Percentiles rank a stretch among this genome's conserved stretches.
These are phyloP conservation scores for Hystrix cristata DNA, from an alignment of 2,113 vertebrate genomes.

Conservation along the genomic window DNA sequence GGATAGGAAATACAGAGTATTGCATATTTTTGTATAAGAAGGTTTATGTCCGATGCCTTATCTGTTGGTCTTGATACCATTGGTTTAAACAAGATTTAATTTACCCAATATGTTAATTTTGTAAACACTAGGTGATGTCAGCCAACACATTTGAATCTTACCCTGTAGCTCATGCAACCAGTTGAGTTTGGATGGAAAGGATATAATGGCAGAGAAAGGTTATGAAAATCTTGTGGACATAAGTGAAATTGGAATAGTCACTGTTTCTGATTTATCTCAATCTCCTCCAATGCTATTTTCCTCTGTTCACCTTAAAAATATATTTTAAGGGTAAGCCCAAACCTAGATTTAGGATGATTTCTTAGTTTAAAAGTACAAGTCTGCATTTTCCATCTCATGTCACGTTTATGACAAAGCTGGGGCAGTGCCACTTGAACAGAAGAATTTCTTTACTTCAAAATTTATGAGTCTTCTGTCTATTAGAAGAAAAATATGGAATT, in stretches of 20 bases:
- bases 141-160: neutral
- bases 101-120: constrained; percentile 6
- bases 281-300: neutral
- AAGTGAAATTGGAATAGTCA: neutral
- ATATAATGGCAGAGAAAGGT: neutral
- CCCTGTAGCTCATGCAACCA: neutral
- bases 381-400: constrained; percentile 63
- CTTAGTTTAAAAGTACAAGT: constrained; percentile 64
- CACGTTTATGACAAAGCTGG: constrained; percentile 70
- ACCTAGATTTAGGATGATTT: constrained; percentile 30
- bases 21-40: neutral
- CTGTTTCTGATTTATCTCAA: neutral
- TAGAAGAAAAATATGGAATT: constrained; percentile 74
- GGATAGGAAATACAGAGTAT: neutral
- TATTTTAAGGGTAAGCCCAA: constrained; percentile 25
- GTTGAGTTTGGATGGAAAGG: constrained; percentile 1
- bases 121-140: neutral
- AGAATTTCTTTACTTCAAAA: constrained; percentile 71
- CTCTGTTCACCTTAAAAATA: neutral
- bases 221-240: neutral
- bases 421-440: constrained; percentile 57
- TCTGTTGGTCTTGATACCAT: neutral
- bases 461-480: constrained; percentile 75
- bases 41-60: neutral
- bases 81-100: neutral